Conservation (phyloP, 2,113 vertebrate species). For the Oreochromis tanganicae region DNA sequence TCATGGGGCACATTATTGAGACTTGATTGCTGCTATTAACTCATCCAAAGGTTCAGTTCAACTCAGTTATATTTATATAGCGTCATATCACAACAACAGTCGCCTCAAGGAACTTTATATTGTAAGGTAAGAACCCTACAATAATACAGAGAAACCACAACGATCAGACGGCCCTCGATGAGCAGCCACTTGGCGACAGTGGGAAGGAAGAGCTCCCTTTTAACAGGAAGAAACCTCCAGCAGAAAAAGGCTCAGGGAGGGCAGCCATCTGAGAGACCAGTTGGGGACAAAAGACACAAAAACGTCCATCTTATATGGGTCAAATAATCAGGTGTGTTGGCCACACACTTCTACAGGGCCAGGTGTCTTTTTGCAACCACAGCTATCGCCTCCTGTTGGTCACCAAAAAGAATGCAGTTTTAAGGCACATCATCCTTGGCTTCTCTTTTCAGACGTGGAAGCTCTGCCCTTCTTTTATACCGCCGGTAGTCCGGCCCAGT, state of each 20-base stretch:
- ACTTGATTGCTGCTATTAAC: not conserved
- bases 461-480: not conserved
- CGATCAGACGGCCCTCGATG: not conserved
- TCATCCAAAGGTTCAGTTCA: not conserved
- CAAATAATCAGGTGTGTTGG: not conserved
- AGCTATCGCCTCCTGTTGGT: not conserved
- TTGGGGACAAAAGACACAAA: not conserved
- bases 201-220: not conserved
- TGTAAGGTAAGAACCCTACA: not conserved
- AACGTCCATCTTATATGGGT: not conserved
- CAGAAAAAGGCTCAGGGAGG: not conserved
- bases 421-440: not conserved
- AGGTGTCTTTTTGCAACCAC: not conserved
- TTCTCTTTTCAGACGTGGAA: not conserved
- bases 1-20: not conserved
- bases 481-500: not conserved
- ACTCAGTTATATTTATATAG: not conserved
- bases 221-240: not conserved
- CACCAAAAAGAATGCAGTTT: not conserved
- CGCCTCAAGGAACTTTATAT: not conserved
- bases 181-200: not conserved
- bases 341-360: not conserved
- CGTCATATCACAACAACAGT: not conserved
- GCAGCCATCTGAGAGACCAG: not conserved
- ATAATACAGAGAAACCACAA: not conserved